Evolutionary conservation across 2,888 invertebrate species (phyloP), one percentile per base, ranked within the genome.

Genomic region (Agriopis aurantiaria): DNA sequence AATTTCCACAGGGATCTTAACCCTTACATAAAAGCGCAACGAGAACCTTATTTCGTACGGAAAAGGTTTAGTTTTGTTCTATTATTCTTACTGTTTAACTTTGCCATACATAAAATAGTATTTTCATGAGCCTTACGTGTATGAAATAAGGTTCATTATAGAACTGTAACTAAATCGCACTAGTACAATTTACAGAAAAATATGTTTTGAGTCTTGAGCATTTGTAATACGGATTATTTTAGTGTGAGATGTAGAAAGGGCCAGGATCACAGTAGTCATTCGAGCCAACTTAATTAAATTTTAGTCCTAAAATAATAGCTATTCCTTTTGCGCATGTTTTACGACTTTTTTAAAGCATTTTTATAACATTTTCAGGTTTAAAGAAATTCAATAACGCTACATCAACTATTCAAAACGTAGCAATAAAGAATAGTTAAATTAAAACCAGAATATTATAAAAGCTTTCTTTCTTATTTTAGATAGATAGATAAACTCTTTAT

Each of bases 301-400:
- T 78, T 66, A 72, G 79, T 74, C 85, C 85, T 85, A 82, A 85
- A 86, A 86, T 85, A 86, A 86, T 80, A 86, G 77, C 55, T 67
- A 46, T 43, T 70, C 63, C 70, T 70, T 74, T 66, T 68, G 71
- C 53, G 68, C 62, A 58, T 55, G 68, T 75, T 71, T 60, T 66
- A 65, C 53, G 72, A 73, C 68, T 78, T 80, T 79, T 78, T 69
- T 66, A 64, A 48, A n/a, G 61, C 68, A 65, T 78, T 81, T 76
- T 74, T 75, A 55, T 72, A 71, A 62, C 48, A 59, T 70, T 66
- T 69, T 59, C 17, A 14, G 41, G 58, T 33, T 55, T 56, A 68
- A 74, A 71, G 57, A 62, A 58, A 52, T 67, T 52, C 49, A 52
- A 45, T 11, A 58, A 33, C 3, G 33, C 4, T 33, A 23, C 52